phyloP scores from a whole-genome alignment of 2,888 invertebrate species.

The Epistrophella euchroma region DNA sequence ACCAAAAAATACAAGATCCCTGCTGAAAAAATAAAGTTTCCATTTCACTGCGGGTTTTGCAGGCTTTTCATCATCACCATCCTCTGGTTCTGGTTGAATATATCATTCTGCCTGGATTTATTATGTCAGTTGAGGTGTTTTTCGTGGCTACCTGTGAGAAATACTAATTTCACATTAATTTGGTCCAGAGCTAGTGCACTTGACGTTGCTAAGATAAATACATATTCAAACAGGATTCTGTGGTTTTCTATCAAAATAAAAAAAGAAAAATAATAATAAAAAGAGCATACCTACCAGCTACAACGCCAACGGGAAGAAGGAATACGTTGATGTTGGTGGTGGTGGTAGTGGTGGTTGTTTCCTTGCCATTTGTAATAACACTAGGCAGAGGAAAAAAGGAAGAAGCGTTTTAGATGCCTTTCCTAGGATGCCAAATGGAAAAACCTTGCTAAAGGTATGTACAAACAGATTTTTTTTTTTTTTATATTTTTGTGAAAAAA shows the following conservation, averaged over 20 bases:
- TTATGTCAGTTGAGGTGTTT: conserved; percentile 28
- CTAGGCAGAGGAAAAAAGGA: conserved; percentile 5
- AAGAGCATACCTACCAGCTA: neutral
- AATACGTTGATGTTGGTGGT: neutral
- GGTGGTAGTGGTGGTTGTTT: neutral
- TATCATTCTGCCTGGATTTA: conserved; percentile 14
- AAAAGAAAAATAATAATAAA: neutral
- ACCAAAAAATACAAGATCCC: neutral
- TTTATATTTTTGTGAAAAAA: neutral
- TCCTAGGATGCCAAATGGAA: conserved; percentile 70
- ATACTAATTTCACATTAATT: conserved; percentile 53
- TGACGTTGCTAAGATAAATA: neutral
- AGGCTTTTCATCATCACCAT: neutral
- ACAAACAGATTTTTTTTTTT: neutral
- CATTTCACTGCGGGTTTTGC: neutral
- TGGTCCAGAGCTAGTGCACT: neutral
- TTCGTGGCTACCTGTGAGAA: conserved; percentile 22
- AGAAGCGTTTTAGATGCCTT: conserved; percentile 56
- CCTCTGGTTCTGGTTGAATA: neutral
- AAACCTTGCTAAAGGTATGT: conserved; percentile 64
- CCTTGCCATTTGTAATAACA: neutral
- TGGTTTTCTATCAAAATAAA: neutral
- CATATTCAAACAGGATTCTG: neutral
- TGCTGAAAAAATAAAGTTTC: conserved; percentile 20
- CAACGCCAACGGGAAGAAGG: conserved; percentile 6